Evolutionary conservation across 2,797 vertebrate genomes (phyloP), one percentile per base, ranked within the genome.

Genomic region (Pristis pectinata): DNA sequence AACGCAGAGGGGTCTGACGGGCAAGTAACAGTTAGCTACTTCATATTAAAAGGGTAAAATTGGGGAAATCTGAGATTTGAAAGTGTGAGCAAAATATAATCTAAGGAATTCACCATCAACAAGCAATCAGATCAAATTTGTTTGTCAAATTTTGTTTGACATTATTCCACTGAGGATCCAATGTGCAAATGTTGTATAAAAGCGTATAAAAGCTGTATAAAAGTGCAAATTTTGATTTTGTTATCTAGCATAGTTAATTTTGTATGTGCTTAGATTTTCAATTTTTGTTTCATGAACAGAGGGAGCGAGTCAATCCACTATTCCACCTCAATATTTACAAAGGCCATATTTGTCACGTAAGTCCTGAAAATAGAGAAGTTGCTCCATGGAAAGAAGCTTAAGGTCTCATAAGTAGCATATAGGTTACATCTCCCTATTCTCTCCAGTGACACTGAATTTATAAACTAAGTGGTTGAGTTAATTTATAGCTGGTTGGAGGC

Each of bases 271-370:
- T 37, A 67, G 11, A 41, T 91, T 53, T 91, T 91, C n/a, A 24
- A 67, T 8, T 64, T 91, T 59, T 64, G 59, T 91, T 91, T 37
- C 70, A 64, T 19, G 59, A 89, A 89, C 85, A 85, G 82, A 56
- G 24, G 1, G 5, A 85, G 8, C 8, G 27, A 49, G 24, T 56
- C 82, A 44, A 24, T 56, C 34, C n/a, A 13, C 10, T 17, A 19
- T 59, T n/a, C 83, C 53, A 19, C 53, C 83, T 17, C 24, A 87
- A n/a, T 87, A n/a, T 56, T 30, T 19, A 1, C 53, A 87, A 30
- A 6, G 6, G 30, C 83, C 83, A 59, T 87, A 87, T 87, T 61
- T 87, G 87, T 24, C 87, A 67, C 59, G 87, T 91, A 91, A 91
- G 87, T 91, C n/a, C n/a, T 91, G 59, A n/a, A 64, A 91, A 8